Base-by-base conservation (phyloP, 2,888 invertebrate species). In the Netelia inedita region DNA sequence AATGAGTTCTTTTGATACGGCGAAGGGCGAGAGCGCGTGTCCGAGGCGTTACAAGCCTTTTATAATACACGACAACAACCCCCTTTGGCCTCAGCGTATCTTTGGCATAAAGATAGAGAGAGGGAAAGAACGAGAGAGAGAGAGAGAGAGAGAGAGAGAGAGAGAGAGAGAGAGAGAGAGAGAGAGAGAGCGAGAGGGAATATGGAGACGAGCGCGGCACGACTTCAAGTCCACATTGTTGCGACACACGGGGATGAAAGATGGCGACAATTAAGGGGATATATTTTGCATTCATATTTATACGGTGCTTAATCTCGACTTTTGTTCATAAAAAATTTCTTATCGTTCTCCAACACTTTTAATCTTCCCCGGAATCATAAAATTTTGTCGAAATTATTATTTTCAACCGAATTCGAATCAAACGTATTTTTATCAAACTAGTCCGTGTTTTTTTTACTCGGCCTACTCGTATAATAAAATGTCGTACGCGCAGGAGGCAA, bases 1-100 rank as follows among this genome's bases (percentile, higher is more conserved):
- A 93, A 93, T 93, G 90, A 91, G 89, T 87, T 88, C 89, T 89
- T 88, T 88, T 90, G 89, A 89, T 90, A 89, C 84, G 76, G 79
- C 71, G 35, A 71, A 78, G 74, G 82, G 83, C 83, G 66, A 81
- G 41, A 16, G 87, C 88, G 89, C 88, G 87, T 88, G 88, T 88
- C 87, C 88, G 79, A 87, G 87, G 82, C 82, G 84, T 84, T 86
- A 84, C 85, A 85, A 80, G 79, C 66, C 85, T 86, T 89, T 89
- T 88, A 86, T 87, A 89, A 87, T 85, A 86, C 79, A 73, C 86
- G 83, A 83, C 83, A 82, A 65, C 86, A 81, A 84, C 72, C 85
- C 85, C 80, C 59, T 19, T 83, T 85, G 65, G 83, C 75, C 78
- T 59, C 46, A 19, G 55, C 61, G 53, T 79, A 41, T 79, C 19